A percentile compares a stretch with the other conserved stretches of the same genome.
phyloP scores from a whole-genome alignment of 2,113 vertebrate genomes.

The Phyllostomus discolor region DNA sequence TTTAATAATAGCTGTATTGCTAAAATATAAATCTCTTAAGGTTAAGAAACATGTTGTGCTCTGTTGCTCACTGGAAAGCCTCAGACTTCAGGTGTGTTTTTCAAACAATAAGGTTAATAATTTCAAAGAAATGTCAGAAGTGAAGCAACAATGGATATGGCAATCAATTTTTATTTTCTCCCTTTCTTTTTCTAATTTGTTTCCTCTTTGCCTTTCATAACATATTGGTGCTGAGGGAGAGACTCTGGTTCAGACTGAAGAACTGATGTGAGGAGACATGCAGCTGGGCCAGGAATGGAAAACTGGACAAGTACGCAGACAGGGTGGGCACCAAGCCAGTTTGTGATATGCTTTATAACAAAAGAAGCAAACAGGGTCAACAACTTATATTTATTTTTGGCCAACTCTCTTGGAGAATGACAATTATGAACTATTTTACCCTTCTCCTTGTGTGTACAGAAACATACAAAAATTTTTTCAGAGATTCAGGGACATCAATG shows the following conservation, averaged over 20 bases:
- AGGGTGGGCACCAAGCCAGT: background rate
- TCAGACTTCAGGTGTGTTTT: background rate
- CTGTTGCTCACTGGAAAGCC: background rate
- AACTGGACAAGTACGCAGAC: background rate
- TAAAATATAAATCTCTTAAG: background rate
- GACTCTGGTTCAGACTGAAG: background rate
- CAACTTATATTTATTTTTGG: background rate
- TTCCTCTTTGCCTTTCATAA: background rate
- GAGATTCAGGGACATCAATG: background rate
- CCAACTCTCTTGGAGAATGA: background rate
- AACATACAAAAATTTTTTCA: background rate
- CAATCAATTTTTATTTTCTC: background rate
- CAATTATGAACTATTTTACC: background rate
- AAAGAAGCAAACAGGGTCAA: background rate
- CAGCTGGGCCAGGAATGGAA: background rate
- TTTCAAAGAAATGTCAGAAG: background rate
- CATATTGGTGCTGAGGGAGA: background rate
- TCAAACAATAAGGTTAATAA: background rate
- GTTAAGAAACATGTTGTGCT: background rate
- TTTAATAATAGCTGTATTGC: background rate
- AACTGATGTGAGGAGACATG: background rate
- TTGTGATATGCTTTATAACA: background rate
- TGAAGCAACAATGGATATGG: background rate
- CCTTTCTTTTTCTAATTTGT: background rate
- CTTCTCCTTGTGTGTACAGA: accelerated